Conservation (phyloP, 1,140 invertebrate species). For the Battus philenor region DNA sequence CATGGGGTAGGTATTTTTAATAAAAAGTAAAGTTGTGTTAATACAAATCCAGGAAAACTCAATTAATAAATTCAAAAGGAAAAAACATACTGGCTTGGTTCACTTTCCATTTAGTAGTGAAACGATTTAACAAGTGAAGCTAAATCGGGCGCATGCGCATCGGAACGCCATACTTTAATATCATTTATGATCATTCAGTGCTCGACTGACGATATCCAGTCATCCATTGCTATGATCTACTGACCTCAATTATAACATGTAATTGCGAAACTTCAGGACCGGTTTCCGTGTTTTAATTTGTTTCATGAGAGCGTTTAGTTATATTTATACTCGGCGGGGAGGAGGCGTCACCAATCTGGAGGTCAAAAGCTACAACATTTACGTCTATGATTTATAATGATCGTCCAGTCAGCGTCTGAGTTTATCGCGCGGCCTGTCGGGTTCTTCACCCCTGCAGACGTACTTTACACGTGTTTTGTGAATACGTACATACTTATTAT, state of each 20-base stretch:
- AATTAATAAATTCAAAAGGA: too few relatives aligned
- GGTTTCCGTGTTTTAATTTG: conserved; percentile 24
- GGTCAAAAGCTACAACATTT: conserved; percentile 47
- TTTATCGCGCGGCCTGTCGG: conserved; percentile 49
- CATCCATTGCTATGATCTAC: conserved; percentile 27
- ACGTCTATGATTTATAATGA: conserved; percentile 61
- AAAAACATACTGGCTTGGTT: too few relatives aligned
- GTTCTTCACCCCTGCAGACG: conserved; percentile 53
- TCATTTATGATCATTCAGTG: conserved; percentile 11
- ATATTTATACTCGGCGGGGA: conserved; percentile 5
- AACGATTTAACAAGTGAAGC: conserved; percentile 8
- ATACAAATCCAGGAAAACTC: too few relatives aligned
- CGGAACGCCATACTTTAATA: conserved; percentile 2
- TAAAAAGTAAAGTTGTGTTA: too few relatives aligned
- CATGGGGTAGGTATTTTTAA: too few relatives aligned
- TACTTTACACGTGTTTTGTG: conserved; percentile 27
- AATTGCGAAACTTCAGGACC: conserved; percentile 26
- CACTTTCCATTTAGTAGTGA: conserved; percentile 7
- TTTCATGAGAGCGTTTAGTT: conserved; percentile 9
- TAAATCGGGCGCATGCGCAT: conserved; percentile 2
- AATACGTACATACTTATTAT: conserved; percentile 1
- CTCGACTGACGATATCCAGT: conserved; percentile 10
- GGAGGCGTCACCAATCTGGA: conserved; percentile 28
- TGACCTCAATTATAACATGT: conserved; percentile 27
- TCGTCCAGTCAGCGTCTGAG: conserved; percentile 41